These are phyloP conservation scores for Elachura formosa DNA, from an alignment of 2,113 vertebrate species.

Conservation along the genomic window DNA sequence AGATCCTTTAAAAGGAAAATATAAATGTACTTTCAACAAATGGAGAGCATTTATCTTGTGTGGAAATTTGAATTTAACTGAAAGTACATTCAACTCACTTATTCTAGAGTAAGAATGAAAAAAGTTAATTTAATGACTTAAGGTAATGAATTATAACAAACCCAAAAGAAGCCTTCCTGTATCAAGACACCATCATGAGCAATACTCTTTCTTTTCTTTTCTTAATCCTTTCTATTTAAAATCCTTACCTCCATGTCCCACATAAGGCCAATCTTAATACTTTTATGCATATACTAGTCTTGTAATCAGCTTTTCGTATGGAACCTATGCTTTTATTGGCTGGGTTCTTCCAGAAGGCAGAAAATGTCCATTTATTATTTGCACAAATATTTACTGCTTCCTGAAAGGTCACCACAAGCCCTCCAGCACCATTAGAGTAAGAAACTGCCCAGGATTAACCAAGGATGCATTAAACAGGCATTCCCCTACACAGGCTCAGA, in stretches of 20 bases:
- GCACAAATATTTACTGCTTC: background rate
- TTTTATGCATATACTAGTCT: background rate
- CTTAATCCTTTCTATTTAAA: background rate
- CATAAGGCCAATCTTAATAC: background rate
- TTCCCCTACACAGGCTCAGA: background rate
- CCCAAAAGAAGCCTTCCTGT: background rate
- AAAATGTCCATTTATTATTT: background rate
- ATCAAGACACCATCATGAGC: background rate
- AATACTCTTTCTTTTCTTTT: background rate
- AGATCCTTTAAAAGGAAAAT: background rate
- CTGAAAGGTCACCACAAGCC: background rate
- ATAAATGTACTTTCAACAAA: background rate
- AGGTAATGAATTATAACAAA: background rate
- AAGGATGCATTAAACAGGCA: background rate
- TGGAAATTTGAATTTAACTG: background rate
- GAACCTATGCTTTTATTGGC: background rate
- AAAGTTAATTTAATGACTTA: background rate
- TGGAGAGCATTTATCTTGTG: background rate
- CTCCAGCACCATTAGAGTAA: background rate
- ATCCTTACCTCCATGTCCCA: background rate
- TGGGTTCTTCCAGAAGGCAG: background rate
- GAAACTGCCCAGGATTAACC: background rate
- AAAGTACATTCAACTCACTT: background rate
- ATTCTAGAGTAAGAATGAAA: background rate
- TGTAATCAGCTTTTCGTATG: background rate